These are phyloP conservation scores for Taurulus bubalis DNA, from an alignment of 2,113 vertebrate species.

Conservation along the genomic window DNA sequence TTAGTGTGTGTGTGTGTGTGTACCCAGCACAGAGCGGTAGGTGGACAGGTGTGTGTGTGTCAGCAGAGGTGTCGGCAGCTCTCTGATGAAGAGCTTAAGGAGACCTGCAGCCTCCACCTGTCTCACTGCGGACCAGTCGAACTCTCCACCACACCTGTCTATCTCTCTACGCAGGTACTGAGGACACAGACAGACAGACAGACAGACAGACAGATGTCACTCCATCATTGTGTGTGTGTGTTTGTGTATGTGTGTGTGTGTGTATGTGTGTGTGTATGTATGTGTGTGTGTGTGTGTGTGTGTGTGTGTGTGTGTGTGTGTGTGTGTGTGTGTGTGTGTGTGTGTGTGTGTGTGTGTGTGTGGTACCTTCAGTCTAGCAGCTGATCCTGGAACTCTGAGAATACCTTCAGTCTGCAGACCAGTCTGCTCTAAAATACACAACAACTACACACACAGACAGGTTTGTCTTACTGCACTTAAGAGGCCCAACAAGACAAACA, in stretches of 20 bases:
- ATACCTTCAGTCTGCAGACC: slow-evolving; percentile 96
- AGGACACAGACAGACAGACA: neutral
- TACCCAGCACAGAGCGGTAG: slow-evolving; percentile 91
- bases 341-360: slow-evolving; percentile 16
- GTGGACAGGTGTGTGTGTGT: slow-evolving; percentile 91
- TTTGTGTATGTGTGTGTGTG: too few relatives aligned
- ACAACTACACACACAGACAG: slow-evolving; percentile 82
- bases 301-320: too few relatives aligned
- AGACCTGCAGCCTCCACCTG: slow-evolving; percentile 93
- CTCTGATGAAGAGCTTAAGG: slow-evolving; percentile 96
- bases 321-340: too few relatives aligned
- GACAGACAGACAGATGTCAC: neutral
- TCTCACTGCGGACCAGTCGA: slow-evolving; percentile 94
- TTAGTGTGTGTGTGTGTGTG: slow-evolving; percentile 22
- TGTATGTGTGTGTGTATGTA: too few relatives aligned
- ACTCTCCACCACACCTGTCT: slow-evolving; percentile 88
- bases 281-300: slow-evolving; percentile 13
- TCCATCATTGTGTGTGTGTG: neutral
- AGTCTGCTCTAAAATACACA: slow-evolving; percentile 91
- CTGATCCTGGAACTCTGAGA: slow-evolving; percentile 93
- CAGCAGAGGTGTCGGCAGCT: slow-evolving; percentile 92
- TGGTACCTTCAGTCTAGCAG: slow-evolving; percentile 93
- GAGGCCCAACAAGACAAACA: neutral
- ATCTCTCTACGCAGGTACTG: slow-evolving; percentile 92
- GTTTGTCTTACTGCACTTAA: neutral